A percentile compares a stretch with the other conserved stretches of the same genome.
Evolutionary conservation across 2,113 vertebrate species (phyloP).

Genomic region (Datnioides undecimradiatus): DNA sequence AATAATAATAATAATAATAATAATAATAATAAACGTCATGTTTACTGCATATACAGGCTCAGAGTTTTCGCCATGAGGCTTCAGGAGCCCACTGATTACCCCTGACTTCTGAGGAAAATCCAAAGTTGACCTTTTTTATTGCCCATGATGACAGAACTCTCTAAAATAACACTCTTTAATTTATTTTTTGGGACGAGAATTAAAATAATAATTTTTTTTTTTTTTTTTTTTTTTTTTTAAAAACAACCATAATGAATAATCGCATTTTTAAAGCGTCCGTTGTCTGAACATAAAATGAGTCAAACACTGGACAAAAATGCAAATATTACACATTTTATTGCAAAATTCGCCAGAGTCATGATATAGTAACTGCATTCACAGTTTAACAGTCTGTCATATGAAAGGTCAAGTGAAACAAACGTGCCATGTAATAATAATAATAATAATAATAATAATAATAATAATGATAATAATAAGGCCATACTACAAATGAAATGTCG

Average conservation of each 20-base stretch:
- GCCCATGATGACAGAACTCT: neutral
- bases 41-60: neutral
- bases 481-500: conserved; percentile 54
- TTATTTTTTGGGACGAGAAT: neutral
- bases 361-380: conserved; percentile 57
- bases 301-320: conserved; percentile 17
- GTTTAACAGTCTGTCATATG: conserved; percentile 61
- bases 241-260: neutral
- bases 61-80: neutral
- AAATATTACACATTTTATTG: conserved; percentile 73
- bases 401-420: conserved; percentile 57
- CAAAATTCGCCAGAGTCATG: conserved; percentile 48
- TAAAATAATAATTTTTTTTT: neutral
- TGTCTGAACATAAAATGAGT: neutral
- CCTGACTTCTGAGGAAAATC: neutral
- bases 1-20: neutral
- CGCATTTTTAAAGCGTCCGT: neutral
- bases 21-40: neutral
- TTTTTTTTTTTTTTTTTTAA: too few species aligned
- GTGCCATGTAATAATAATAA: conserved; percentile 13
- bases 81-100: neutral
- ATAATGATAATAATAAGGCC: conserved; percentile 55
- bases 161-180: neutral
- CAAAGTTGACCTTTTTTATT: neutral
- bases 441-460: conserved; percentile 34